Conservation (phyloP, 2,888 invertebrate species). For the Tenodera sinensis region DNA sequence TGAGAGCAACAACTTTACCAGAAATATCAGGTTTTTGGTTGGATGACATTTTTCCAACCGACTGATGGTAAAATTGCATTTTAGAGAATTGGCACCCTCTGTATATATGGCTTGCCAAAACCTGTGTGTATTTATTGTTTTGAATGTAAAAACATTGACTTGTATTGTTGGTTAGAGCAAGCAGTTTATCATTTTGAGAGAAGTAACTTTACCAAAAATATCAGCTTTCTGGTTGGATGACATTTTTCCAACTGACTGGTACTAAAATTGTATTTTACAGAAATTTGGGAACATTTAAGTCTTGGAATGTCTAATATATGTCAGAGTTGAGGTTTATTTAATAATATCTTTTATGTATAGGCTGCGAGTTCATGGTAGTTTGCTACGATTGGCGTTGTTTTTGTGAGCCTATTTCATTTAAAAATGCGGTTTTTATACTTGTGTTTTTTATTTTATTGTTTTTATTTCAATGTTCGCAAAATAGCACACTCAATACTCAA, state of each 20-base stretch:
- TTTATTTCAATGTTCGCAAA: too few species aligned
- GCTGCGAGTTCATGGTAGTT: neutral
- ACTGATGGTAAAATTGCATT: neutral
- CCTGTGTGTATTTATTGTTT: neutral
- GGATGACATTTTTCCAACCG: neutral
- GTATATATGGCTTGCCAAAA: neutral
- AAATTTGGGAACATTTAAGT: neutral
- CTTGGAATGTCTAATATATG: neutral
- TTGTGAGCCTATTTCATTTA: too few species aligned
- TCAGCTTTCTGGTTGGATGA: neutral
- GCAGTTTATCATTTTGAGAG: neutral
- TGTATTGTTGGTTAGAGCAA: neutral
- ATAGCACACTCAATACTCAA: too few species aligned
- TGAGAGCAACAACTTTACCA: neutral
- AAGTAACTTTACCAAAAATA: neutral
- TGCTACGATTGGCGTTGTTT: too few species aligned
- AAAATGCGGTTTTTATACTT: too few species aligned
- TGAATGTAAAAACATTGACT: neutral
- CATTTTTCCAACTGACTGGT: neutral
- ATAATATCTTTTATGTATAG: neutral
- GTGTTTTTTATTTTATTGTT: too few species aligned
- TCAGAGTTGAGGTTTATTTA: neutral
- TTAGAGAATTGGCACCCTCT: too few species aligned
- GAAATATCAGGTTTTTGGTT: neutral
- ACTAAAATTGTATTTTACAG: neutral